Conservation (phyloP, 2,797 vertebrate genomes). For the Limosa lapponica region DNA sequence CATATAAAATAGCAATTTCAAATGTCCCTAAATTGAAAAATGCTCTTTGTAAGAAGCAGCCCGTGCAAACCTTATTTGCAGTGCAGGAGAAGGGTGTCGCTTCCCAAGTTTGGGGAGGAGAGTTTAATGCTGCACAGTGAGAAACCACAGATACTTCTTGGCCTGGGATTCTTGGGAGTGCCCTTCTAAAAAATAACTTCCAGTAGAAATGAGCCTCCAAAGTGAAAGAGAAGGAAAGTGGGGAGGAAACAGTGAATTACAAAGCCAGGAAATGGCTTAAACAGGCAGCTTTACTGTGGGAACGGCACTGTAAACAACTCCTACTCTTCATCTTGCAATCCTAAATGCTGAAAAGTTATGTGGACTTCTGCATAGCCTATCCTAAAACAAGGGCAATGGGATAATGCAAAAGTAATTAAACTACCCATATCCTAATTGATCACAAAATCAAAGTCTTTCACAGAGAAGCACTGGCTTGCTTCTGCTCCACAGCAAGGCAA, state of each 20-base stretch:
- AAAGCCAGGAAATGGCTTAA: conserved; percentile 63
- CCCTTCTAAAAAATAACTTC: conserved; percentile 14
- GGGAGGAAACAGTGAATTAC: conserved; percentile 51
- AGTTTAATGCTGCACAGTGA: background rate
- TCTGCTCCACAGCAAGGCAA: background rate
- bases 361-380: background rate
- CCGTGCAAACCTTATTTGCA: background rate
- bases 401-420: background rate
- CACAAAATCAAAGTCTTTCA: background rate
- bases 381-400: background rate
- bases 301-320: conserved; percentile 24
- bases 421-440: background rate
- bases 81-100: background rate
- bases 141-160: background rate
- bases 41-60: background rate
- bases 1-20: background rate
- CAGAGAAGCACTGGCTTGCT: background rate
- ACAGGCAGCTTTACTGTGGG: conserved; percentile 25
- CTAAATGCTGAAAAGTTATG: background rate
- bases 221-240: conserved; percentile 28
- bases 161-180: background rate
- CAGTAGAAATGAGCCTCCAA: background rate
- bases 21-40: background rate
- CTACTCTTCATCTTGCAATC: background rate
- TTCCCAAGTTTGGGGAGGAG: background rate